These are phyloP conservation scores for Pionites leucogaster DNA, from an alignment of 2,113 vertebrate genomes.

Conservation along the genomic window DNA sequence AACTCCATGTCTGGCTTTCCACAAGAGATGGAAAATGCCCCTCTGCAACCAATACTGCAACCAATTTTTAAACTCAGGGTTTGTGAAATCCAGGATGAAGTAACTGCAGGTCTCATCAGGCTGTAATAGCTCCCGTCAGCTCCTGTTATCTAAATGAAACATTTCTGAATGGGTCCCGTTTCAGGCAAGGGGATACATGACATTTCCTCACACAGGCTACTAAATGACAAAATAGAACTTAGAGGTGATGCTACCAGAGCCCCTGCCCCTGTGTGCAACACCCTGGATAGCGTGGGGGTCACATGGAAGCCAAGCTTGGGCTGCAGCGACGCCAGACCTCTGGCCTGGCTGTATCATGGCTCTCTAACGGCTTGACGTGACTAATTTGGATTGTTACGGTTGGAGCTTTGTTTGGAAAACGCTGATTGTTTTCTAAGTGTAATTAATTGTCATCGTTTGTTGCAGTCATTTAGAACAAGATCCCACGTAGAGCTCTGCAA, in stretches of 20 bases:
- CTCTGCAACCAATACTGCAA: not conserved
- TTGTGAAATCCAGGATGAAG: not conserved
- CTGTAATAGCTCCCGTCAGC: not conserved
- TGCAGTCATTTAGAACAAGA: fast-evolving
- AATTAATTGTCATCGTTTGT: not conserved
- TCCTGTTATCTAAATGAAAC: not conserved
- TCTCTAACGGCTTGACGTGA: not conserved
- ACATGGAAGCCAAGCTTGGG: not conserved
- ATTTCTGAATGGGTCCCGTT: not conserved
- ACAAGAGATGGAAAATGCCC: not conserved
- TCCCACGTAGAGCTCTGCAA: fast-evolving
- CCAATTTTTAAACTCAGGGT: not conserved
- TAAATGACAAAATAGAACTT: not conserved
- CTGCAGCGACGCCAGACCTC: not conserved
- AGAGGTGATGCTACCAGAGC: fast-evolving
- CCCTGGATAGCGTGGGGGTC: fast-evolving
- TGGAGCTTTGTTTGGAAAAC: not conserved
- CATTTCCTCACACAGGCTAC: not conserved
- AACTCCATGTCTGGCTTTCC: not conserved
- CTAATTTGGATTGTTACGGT: fast-evolving
- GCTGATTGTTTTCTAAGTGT: not conserved
- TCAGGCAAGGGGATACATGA: not conserved
- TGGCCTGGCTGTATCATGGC: not conserved
- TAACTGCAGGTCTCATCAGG: not conserved
- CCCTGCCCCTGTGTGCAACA: not conserved